Conservation (phyloP, 1,140 invertebrate species). For the Lanistes nyassanus region DNA sequence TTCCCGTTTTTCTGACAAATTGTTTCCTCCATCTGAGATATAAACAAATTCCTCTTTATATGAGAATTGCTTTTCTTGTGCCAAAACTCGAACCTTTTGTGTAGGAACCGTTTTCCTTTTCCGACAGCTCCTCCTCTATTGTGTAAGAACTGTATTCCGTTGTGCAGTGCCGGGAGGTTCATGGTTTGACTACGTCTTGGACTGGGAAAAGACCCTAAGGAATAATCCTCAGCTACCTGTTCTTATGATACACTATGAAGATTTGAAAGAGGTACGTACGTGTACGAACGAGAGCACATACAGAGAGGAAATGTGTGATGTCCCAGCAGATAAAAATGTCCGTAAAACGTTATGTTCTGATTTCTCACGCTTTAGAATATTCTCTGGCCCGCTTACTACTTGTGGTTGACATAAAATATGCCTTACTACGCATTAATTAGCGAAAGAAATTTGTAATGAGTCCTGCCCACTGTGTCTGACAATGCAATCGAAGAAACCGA, state of each 20-base stretch:
- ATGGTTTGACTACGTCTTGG: conserved; percentile 26
- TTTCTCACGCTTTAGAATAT: not conserved
- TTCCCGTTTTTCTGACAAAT: too few species aligned
- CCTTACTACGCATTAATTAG: too few species aligned
- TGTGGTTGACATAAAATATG: too few species aligned
- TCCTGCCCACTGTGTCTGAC: too few species aligned
- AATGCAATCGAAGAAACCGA: too few species aligned
- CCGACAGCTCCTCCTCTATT: too few species aligned
- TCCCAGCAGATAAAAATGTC: not conserved
- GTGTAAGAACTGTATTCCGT: not conserved
- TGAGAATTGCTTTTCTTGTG: too few species aligned
- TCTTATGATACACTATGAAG: conserved; percentile 36
- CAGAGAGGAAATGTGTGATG: not conserved
- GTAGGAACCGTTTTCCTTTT: too few species aligned
- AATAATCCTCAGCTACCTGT: conserved; percentile 39
- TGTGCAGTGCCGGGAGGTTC: conserved; percentile 24
- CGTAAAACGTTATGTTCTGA: not conserved
- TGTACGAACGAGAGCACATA: not conserved
- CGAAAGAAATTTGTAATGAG: too few species aligned
- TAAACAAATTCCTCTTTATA: too few species aligned
- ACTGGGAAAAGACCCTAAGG: conserved; percentile 40
- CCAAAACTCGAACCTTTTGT: too few species aligned
- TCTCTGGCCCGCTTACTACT: not conserved
- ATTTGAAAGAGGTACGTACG: conserved; percentile 44
- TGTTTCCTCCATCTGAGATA: too few species aligned